Base-by-base conservation (phyloP, 1,140 invertebrate species). In the Drosophila sproati region DNA sequence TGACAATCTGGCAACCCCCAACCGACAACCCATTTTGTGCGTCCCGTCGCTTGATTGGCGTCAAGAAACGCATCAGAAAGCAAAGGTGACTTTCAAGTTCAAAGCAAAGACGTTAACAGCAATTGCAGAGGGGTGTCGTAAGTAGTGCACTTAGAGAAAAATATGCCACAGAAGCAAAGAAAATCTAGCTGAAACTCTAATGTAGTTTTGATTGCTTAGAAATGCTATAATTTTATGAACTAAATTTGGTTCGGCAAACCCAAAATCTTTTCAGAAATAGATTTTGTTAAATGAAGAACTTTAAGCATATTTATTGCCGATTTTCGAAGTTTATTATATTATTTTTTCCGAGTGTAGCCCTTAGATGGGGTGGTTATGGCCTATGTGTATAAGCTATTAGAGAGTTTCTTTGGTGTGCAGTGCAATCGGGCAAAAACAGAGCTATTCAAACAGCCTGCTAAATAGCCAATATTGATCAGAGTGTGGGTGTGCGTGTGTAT, bases 21-120 rank as follows among this genome's bases (percentile, higher is more conserved):
- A 60, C 45, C 70, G 41, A 45, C 34, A 32, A 37, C 31, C n/a
- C 34, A 64, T 57, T 29, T 57, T 50, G 32, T 66, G 62, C 52
- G 28, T 57, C 73, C 73, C 73, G 50, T 77, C 60, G 81, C 57
- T 72, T 88, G 83, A 88, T 88, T 88, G 83, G 80, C 83, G 82
- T 87, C 82, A 87, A 87, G 82, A 77, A 87, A 88, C 83, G 83
- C 83, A 87, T 87, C 83, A 88, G 41, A 66, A 47, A 32, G 55
- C 34, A 73, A 80, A 87, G 83, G 83, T 88, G 83, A 88, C 83
- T 78, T 75, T 88, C 70, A 77, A 80, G 85, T 87, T 87, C 83
- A 78, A 69, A 51, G 67, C 45, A 60, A 28, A 32, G 32, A 60
- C 8, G 31, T 43, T 43, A 35, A 28, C 32, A 39, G 7, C 73